Evolutionary conservation across 2,888 invertebrate species (phyloP), one percentile per base, ranked within the genome.

Genomic region (Ecdyonurus torrentis): DNA sequence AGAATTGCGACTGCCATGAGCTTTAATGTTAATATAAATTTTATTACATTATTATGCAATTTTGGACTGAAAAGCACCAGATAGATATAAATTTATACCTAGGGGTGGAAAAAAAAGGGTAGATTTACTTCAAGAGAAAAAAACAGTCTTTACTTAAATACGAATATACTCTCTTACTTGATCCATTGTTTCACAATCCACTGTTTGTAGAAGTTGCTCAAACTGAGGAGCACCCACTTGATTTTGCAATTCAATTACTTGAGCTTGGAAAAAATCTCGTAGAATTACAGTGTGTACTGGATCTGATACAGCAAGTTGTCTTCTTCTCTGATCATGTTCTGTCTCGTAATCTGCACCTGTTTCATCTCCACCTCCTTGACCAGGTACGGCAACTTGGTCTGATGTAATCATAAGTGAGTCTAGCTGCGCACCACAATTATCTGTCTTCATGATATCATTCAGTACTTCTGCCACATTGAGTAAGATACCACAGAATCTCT

Each of bases 281-380:
- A 94, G 77, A 64, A 86, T 86, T 58, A 90, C 83, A 62, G 82
- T 84, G 72, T 89, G 86, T 22, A 94, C 87, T 37, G 91, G 90
- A 77, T 95, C 93, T 62, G 80, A 77, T 60, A 83, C 78, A 61
- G 83, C 80, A 50, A 89, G 78, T 70, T 83, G 79, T 70, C 82
- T 84, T 61, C 83, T 81, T 37, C 93, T 79, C 70, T 81, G 80
- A 69, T 88, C 89, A 74, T 91, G 91, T 70, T 86, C 85, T 50
- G 85, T 85, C 70, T 85, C 84, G 64, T 80, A 80, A 63, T 78
- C 77, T 24, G 76, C 76, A 67, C 81, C 80, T 52, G 81, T 80
- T 62, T 75, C 75, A 61, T 74, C 72, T 61, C 73, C 72, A 52
- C n/a, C n/a, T 37, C 58, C 62, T 58, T 62, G 58, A 55, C 24